Base-by-base conservation (phyloP, 2,888 invertebrate species). In the Agrochola lychnidis region DNA sequence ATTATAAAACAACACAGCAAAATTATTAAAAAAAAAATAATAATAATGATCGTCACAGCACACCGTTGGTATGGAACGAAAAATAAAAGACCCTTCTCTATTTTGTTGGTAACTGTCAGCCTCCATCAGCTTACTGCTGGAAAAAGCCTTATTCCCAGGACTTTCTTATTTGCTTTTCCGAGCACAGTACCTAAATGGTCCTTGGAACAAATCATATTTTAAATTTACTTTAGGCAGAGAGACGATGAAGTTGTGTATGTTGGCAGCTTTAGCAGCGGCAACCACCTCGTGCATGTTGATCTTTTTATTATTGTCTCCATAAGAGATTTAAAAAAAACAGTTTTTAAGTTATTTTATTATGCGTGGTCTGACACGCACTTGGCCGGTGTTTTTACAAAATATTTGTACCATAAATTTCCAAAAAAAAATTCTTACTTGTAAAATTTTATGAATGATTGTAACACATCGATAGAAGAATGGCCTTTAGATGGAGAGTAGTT, bases 201-300 rank as follows among this genome's bases (percentile, higher is more conserved):
- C 3, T 53, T 53, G 9, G 3, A 53, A 53, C 22, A 53, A 53
- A 53, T 53, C 22, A 45, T 19, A 14, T n/a, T 56, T 51, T 14
- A 6, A 51, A 64, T 74, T 76, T 73, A 97, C 97, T 96, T 97
- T 95, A 10, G 98, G 98, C 78, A 98, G 93, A 4, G 97, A 97
- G 36, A 97, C 94, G 64, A 98, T 97, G 90, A 98, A 99, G 81
- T 97, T 97, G 92, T 98, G 98, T 84, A 98, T 98, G 89, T 98
- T 98, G 12, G 98, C 98, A 87, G 97, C 97, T 88, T 97, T 98
- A 1, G 98, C 98, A 0, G 98, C 98, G 67, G 97, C 97, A n/a
- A 98, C 97, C 70, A 98, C 97, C 89, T 98, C 98, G 66, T 97
- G 97, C 97, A 97, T 98, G 57, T 97, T 92, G 61, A 98, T 97